phyloP scores from a whole-genome alignment of 2,888 invertebrate genomes.

The Sphaerophoria taeniata region DNA sequence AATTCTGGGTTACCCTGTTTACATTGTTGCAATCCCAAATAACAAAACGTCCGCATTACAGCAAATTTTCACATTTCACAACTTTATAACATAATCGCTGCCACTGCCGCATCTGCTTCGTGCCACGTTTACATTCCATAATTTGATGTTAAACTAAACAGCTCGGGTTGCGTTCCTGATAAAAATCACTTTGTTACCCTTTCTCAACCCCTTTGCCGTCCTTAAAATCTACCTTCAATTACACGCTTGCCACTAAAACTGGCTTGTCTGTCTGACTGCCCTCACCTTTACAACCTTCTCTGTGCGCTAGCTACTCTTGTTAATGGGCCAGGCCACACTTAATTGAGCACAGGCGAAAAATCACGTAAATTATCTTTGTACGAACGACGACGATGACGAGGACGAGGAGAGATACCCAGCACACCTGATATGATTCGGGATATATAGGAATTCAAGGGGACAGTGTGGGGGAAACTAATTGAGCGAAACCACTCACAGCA shows the following conservation, averaged over 20 bases:
- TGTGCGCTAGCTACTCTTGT: neutral
- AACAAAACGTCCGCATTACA: slow-evolving; percentile 11
- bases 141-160: slow-evolving; percentile 73
- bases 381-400: slow-evolving; percentile 28
- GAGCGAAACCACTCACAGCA: slow-evolving; percentile 68
- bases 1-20: neutral
- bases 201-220: neutral
- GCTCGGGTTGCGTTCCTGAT: slow-evolving; percentile 52
- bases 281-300: neutral
- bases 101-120: slow-evolving; percentile 62
- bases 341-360: slow-evolving; percentile 68
- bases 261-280: neutral
- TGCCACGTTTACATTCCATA: slow-evolving; percentile 74
- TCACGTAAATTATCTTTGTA: slow-evolving; percentile 72
- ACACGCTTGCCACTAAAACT: neutral
- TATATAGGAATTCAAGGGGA: slow-evolving; percentile 38
- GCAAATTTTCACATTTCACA: slow-evolving; percentile 69
- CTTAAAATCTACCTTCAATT: neutral
- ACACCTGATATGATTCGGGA: slow-evolving; percentile 64
- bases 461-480: slow-evolving; percentile 66
- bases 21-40: neutral
- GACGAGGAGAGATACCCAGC: slow-evolving; percentile 11
- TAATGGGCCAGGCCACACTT: slow-evolving; percentile 55
- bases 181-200: slow-evolving; percentile 59
- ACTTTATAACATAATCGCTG: slow-evolving; percentile 64